Base-by-base conservation (phyloP, 2,888 invertebrate genomes). In the Petrolisthes manimaculis region DNA sequence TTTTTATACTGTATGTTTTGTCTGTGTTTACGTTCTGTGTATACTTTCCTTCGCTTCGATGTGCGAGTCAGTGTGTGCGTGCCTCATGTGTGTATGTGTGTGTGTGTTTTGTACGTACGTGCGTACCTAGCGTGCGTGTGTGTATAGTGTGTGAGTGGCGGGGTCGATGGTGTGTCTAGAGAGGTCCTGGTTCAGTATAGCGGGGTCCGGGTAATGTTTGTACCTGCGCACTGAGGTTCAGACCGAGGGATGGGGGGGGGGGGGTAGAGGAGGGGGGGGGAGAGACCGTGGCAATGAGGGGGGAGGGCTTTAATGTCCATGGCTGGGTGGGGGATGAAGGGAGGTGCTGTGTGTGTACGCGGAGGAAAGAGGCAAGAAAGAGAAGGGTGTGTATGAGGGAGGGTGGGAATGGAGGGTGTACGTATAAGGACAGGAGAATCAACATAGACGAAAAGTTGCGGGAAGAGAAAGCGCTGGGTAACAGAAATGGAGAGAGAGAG, bases 21-120 rank as follows among this genome's bases (percentile, higher is more conserved):
- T 21, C 75, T 21, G 8, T 9, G 37, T 9, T 24, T 21, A 14
- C 24, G 12, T 21, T 79, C 54, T 21, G 51, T 14, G 21, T 2
- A 24, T 24, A 1, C 21, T 56, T 24, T 24, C 55, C 5, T n/a
- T 81, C n/a, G 37, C 21, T 51, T 18, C 5, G 81, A 18, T 53
- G 14, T 51, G 78, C 51, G 53, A 37, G 78, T 78, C 8, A 18
- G 74, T 74, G 74, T 74, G 24, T 74, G 74, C n/a, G 24, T 74
- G 74, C 37, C 37, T 37, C 37, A 37, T 74, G 24, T 74, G 74
- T 74, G 74, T 74, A 3, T 74, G 74, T 74, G 74, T 74, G 24
- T 78, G 79, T 78, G 24, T 78, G 79, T 54, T 37, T 37, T 37
- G 78, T 78, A n/a, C n/a, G 74, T 74, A 21, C n/a, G 24, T 74